Evolutionary conservation across 2,797 vertebrate genomes (phyloP), one percentile per base, ranked within the genome.

Genomic region (Lepus townsendii): DNA sequence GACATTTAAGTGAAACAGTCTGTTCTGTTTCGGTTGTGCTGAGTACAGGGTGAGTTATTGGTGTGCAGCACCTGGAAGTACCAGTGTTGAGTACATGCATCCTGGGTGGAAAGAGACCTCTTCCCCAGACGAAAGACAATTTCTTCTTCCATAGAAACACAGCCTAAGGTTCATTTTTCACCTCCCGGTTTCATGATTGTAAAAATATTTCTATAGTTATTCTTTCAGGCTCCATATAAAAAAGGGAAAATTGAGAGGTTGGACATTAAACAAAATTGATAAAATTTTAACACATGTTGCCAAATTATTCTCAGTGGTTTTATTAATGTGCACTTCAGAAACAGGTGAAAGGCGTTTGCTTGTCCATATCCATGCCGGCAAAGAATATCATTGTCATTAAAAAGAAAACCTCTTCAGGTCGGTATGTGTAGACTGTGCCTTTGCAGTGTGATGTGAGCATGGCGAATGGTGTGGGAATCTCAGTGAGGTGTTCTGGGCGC

Each of bases 241-340:
- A 60, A 57, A 69, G 35, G 52, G 11, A 8, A 19, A 66, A 88
- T 92, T 89, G 92, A 26, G 47, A 79, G 7, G 5, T 83, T 68
- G 69, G 75, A 54, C 26, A 38, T 60, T 65, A 38, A 60, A 69
- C 0, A 89, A 57, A 68, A 71, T 83, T 69, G 79, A 9, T 32
- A 87, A 72, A 90, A 87, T 94, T 95, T 90, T 90, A 27, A 63
- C 24, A 79, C 10, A 4, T 71, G 22, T 84, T 90, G 17, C 16
- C 60, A 35, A 88, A 62, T 63, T 83, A 1, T 89, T 72, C 66
- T 90, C 47, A 80, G 69, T 88, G 24, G 4, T 65, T 83, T 83
- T 57, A 76, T 50, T 19, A 63, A 16, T 54, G 66, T 90, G 80
- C 1, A 86, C 16, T 69, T 96, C 35, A 80, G 52, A 65, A 87